Conservation (phyloP, 2,888 invertebrate genomes). For the Sericinus montela region DNA sequence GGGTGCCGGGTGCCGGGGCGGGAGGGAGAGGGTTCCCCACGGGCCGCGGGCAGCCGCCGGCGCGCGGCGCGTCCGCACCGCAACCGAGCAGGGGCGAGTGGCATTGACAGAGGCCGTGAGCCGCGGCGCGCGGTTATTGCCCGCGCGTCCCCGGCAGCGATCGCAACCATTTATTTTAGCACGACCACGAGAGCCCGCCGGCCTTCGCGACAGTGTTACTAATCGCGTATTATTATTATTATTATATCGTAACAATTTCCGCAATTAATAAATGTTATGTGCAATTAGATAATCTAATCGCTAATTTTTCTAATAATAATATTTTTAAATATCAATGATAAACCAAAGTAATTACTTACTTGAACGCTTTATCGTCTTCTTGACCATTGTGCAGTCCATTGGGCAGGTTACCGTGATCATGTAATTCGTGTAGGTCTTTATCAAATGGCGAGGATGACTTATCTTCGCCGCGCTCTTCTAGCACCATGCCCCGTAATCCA, state of each 20-base stretch:
- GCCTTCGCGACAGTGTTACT: slow-evolving; percentile 39
- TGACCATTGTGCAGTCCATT: slow-evolving; percentile 81
- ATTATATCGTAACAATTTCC: neutral
- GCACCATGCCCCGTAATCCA: slow-evolving; percentile 66
- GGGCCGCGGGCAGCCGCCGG: too few relatives aligned
- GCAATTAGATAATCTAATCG: too few relatives aligned
- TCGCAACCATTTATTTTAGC: slow-evolving; percentile 2
- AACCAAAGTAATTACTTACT: slow-evolving; percentile 80
- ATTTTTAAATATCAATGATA: too few relatives aligned
- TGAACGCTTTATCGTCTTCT: slow-evolving; percentile 94
- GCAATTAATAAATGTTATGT: too few relatives aligned
- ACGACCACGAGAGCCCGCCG: slow-evolving; percentile 24
- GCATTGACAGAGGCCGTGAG: slow-evolving; percentile 74
- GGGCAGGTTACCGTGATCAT: slow-evolving; percentile 71
- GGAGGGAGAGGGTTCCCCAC: slow-evolving; percentile 21
- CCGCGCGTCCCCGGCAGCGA: slow-evolving; percentile 41
- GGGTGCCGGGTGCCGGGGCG: slow-evolving; percentile 27
- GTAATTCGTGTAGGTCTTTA: slow-evolving; percentile 68
- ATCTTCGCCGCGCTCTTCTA: slow-evolving; percentile 67
- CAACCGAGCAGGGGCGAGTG: slow-evolving; percentile 37
- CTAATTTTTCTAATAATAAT: too few relatives aligned
- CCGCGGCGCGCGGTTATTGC: slow-evolving; percentile 65
- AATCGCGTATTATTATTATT: slow-evolving; percentile 16
- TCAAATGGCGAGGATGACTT: slow-evolving; percentile 70
- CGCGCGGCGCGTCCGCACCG: slow-evolving; percentile 27